phyloP scores from a whole-genome alignment of 1,140 invertebrate species.

The Sycophaga agraensis region DNA sequence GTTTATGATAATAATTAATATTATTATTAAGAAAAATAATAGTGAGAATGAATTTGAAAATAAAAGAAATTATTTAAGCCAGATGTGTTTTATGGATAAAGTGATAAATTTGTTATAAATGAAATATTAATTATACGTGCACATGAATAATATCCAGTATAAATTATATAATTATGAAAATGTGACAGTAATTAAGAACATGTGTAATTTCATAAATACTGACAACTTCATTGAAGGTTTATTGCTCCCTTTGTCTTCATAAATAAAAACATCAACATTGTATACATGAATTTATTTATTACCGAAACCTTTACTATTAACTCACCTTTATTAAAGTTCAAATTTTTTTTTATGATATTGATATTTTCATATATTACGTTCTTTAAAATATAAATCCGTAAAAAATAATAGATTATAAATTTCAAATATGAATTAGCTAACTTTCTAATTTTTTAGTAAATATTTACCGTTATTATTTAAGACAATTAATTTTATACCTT shows the following conservation, averaged over 20 bases:
- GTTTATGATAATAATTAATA: constrained; percentile 33
- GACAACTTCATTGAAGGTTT: constrained; percentile 43
- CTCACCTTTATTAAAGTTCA: too few relatives aligned
- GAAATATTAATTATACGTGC: constrained; percentile 48
- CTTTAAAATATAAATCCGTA: too few relatives aligned
- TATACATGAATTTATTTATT: constrained; percentile 17
- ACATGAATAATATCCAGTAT: constrained; percentile 44
- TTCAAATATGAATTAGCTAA: too few relatives aligned
- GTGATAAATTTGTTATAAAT: constrained; percentile 42
- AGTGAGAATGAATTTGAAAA: constrained; percentile 30
- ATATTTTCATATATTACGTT: too few relatives aligned
- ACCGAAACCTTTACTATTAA: constrained; percentile 2
- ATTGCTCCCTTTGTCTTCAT: constrained; percentile 47
- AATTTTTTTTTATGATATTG: too few relatives aligned
- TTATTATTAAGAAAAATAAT: constrained; percentile 33
- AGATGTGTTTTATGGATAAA: constrained; percentile 34
- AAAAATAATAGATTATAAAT: too few relatives aligned
- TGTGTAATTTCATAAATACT: constrained; percentile 51
- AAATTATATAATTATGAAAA: constrained; percentile 46
- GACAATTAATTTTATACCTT: too few relatives aligned
- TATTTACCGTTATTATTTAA: too few relatives aligned
- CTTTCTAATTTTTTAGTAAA: too few relatives aligned
- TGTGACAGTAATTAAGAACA: constrained; percentile 49
- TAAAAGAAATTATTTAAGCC: constrained; percentile 34
- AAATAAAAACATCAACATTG: constrained; percentile 42